Base-by-base conservation (phyloP, 2,113 vertebrate species). In the Eonycteris spelaea region DNA sequence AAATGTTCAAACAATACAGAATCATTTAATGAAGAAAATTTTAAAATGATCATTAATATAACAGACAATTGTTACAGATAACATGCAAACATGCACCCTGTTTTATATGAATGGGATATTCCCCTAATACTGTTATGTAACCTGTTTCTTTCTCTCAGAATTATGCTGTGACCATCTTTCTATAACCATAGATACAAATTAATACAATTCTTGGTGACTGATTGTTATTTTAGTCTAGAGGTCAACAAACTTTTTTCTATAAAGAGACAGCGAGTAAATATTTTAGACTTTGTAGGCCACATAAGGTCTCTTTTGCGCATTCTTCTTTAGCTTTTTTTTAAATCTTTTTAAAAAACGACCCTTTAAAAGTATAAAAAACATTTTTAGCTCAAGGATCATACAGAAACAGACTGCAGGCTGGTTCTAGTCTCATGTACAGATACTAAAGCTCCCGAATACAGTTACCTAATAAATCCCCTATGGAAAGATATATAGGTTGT, bases 1-100 rank as follows among this genome's bases (percentile, higher is more conserved):
- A 78, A 92, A 90, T 73, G 51, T 83, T 70, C 77, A 75, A 86
- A 92, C 16, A 68, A 92, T 14, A 57, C 28, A 93, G 55, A 95
- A 45, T 82, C 30, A 83, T 55, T 86, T 94, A 65, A 71, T 38
- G 91, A 90, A 82, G 40, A 90, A 78, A 84, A 21, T 28, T 80
- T 57, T 30, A 83, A 92, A 96, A 71, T 8, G 48, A 74, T 35
- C 51, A 16, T 68, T 51, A 87, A 59, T 8, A 78, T 57, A 55
- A 9, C 7, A 95, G 86, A 61, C 35, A 33, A 7, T 40, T 28
- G 2, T 59, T 51, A 40, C 14, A 57, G 51, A 35, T 40, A 53
- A 75, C 21, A 70, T n/a, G 40, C 77, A 59, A 48, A 59, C 51
- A 68, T 40, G 53, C 33, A 51, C 21, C 55, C 45, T n/a, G 28